Conservation (phyloP, 2,113 vertebrate genomes). For the Garra rufa region DNA sequence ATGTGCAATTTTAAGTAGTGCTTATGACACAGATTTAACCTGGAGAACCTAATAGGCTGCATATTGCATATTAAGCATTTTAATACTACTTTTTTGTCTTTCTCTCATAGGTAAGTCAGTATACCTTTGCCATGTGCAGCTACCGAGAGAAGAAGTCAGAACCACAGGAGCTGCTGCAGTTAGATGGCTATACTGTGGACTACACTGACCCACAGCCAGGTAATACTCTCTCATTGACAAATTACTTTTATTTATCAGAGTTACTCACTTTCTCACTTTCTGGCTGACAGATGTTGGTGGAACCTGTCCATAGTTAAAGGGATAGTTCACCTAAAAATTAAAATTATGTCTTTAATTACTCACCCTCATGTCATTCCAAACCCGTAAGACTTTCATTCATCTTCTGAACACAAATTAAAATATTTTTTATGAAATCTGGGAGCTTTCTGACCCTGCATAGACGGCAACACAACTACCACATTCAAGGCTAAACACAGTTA, state of each 20-base stretch:
- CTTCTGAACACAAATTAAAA: too few species aligned
- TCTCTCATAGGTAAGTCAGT: conserved; percentile 92
- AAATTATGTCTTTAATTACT: too few species aligned
- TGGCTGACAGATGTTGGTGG: neutral
- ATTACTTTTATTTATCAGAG: neutral
- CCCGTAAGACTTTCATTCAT: too few species aligned
- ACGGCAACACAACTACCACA: too few species aligned
- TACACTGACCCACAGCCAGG: conserved; percentile 99
- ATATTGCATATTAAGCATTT: neutral
- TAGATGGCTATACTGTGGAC: conserved; percentile 98
- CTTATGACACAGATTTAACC: neutral
- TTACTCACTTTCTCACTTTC: neutral
- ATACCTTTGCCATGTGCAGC: conserved; percentile 99
- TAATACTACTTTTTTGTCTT: conserved; percentile 42
- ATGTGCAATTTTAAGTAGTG: neutral
- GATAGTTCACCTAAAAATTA: neutral
- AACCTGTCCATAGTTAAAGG: neutral
- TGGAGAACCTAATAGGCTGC: neutral
- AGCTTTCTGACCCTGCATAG: too few species aligned
- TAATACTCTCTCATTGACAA: conserved; percentile 58
- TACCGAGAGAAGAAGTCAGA: conserved; percentile 99
- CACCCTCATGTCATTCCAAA: too few species aligned
- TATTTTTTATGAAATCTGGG: too few species aligned
- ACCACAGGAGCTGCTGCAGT: conserved; percentile 95
- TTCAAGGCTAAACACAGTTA: too few species aligned